Percentiles rank a stretch among this genome's conserved stretches.
These are phyloP conservation scores for Pteropus rufus DNA, from an alignment of 2,797 vertebrate genomes.

Conservation along the genomic window DNA sequence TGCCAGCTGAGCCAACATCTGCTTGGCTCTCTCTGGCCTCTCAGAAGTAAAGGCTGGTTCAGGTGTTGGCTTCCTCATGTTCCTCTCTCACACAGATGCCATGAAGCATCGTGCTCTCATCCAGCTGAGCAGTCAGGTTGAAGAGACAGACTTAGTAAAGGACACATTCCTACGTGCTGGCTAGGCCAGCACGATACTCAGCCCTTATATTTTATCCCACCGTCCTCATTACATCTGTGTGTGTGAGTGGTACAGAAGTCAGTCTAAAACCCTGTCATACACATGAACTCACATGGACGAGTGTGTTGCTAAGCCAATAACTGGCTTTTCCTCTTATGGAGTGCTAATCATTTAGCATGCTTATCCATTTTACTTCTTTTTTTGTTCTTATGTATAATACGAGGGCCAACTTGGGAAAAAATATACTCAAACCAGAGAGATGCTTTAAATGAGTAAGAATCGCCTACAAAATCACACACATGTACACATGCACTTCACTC, in stretches of 20 bases:
- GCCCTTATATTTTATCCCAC: background rate
- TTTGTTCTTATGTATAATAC: constrained; percentile 42
- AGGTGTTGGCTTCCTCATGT: background rate
- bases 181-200: background rate
- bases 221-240: fast-evolving
- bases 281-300: background rate
- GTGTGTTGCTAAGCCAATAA: background rate
- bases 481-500: too few relatives aligned
- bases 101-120: background rate
- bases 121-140: background rate
- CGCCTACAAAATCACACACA: background rate
- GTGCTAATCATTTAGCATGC: background rate
- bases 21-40: background rate
- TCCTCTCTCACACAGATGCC: background rate
- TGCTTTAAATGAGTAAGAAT: background rate
- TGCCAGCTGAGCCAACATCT: fast-evolving
- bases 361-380: constrained; percentile 44
- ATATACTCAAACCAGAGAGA: background rate
- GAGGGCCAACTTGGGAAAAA: background rate
- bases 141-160: background rate
- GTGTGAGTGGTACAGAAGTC: background rate
- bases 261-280: fast-evolving
- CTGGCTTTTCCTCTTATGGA: constrained; percentile 28
- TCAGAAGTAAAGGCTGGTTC: background rate
- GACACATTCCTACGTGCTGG: background rate